Evolutionary conservation across 1,140 invertebrate genomes (phyloP), one percentile per base, ranked within the genome.

Genomic region (Drosophila nigrodunni): DNA sequence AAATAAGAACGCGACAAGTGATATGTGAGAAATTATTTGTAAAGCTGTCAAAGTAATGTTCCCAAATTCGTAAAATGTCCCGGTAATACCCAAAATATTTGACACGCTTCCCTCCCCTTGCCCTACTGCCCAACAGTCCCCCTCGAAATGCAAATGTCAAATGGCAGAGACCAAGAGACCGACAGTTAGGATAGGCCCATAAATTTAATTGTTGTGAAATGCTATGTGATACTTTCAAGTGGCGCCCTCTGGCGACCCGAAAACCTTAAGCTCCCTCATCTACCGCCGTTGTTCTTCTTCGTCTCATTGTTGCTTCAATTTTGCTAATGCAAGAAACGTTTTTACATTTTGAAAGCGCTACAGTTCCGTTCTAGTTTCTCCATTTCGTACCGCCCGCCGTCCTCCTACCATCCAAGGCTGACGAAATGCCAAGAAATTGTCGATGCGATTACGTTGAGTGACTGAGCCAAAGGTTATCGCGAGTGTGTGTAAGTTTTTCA

Each of bases 291-390:
- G 1, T 59, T 44, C 10, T n/a, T 57, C 3, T 41, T 43, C 35
- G 2, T 44, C 15, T 15, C 15, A 11, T 72, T 79, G 64, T 68
- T 79, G 67, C 74, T 87, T 89, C 67, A 88, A 89, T 87, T 87
- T 87, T 78, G 59, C 79, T 87, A 87, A 87, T 87, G 83, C 79
- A 80, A 77, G 73, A 77, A 87, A 68, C 61, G 68, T 74, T 76
- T 67, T 47, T 39, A 58, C 60, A 68, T 69, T 76, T 47, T 72
- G 43, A 67, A 80, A 81, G 25, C 50, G 69, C 61, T 60, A 58
- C 43, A 72, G 78, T 86, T 87, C 83, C 83, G 82, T 87, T 87
- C 82, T 77, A 87, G 61, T 88, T 87, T 88, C 58, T 46, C 18
- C 7, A 55, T 49, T 30, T 60, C 37, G 30, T 11, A 37, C 37